Percentiles rank a stretch among this genome's conserved stretches.
Evolutionary conservation across 2,888 invertebrate genomes (phyloP).

Genomic region (Cylloceria caligata): DNA sequence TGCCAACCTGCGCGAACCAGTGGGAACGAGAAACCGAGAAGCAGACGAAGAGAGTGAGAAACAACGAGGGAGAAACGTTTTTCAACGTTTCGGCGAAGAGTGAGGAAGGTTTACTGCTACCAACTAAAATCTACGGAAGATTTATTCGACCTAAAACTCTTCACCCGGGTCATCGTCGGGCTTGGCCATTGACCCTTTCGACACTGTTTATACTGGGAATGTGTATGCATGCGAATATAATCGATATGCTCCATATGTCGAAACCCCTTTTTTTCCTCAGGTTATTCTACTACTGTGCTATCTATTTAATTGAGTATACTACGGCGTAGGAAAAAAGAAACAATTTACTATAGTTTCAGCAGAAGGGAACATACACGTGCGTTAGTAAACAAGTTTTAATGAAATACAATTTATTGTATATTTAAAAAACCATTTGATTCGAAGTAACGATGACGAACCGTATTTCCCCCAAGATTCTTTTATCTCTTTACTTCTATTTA

Average conservation of each 20-base stretch:
- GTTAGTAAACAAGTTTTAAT: no score
- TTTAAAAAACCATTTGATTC: no score
- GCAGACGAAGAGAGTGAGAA: slow-evolving; percentile 59
- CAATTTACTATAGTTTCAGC: no score
- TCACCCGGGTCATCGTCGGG: slow-evolving; percentile 20
- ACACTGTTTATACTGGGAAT: slow-evolving; percentile 26
- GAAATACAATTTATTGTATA: no score
- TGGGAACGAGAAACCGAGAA: slow-evolving; percentile 47
- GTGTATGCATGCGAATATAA: background rate
- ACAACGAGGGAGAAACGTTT: slow-evolving; percentile 37
- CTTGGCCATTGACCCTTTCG: slow-evolving; percentile 14
- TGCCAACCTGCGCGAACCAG: slow-evolving; percentile 25
- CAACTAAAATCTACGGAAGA: slow-evolving; percentile 52
- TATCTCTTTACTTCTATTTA: no score
- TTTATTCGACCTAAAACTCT: slow-evolving; percentile 54
- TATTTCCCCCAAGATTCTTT: no score
- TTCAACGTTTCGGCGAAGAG: slow-evolving; percentile 31
- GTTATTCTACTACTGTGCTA: no score
- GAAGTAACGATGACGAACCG: no score
- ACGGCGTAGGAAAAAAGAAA: no score
- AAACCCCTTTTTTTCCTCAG: no score
- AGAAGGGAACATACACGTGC: no score
- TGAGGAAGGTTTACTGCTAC: slow-evolving; percentile 40
- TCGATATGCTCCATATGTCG: background rate
- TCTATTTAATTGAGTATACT: no score